Percentiles rank a stretch among this genome's conserved stretches.
phyloP scores from a whole-genome alignment of 2,113 vertebrate genomes.

The Malaclemys terrapin region DNA sequence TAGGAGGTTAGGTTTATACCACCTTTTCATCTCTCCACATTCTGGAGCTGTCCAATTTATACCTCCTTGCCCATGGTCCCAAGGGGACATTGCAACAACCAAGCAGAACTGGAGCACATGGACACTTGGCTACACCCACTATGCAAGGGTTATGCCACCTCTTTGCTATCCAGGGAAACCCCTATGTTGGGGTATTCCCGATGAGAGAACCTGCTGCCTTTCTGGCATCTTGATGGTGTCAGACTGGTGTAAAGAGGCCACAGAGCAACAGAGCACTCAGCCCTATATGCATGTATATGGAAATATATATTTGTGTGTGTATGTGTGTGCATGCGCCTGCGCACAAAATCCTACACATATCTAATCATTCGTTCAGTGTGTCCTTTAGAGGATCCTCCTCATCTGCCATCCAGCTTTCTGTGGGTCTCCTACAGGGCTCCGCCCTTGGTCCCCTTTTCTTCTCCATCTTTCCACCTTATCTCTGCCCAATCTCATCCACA shows the following conservation, averaged over 20 bases:
- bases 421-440: neutral
- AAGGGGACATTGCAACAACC: neutral
- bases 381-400: neutral
- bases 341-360: neutral
- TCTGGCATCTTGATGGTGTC: neutral
- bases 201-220: neutral
- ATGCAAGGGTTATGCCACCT: neutral
- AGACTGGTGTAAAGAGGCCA: neutral
- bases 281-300: neutral
- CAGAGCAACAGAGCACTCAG: neutral
- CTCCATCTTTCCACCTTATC: neutral
- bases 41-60: neutral
- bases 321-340: neutral
- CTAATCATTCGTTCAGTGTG: neutral
- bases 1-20: neutral
- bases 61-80: neutral
- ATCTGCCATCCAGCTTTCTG: neutral
- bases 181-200: neutral
- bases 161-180: neutral
- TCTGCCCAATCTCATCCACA: neutral
- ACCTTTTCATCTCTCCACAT: neutral
- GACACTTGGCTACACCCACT: neutral
- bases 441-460: neutral
- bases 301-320: neutral
- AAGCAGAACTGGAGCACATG: neutral